Evolutionary conservation across 2,888 invertebrate species (phyloP).

Genomic region (Drosophila maculinotata): DNA sequence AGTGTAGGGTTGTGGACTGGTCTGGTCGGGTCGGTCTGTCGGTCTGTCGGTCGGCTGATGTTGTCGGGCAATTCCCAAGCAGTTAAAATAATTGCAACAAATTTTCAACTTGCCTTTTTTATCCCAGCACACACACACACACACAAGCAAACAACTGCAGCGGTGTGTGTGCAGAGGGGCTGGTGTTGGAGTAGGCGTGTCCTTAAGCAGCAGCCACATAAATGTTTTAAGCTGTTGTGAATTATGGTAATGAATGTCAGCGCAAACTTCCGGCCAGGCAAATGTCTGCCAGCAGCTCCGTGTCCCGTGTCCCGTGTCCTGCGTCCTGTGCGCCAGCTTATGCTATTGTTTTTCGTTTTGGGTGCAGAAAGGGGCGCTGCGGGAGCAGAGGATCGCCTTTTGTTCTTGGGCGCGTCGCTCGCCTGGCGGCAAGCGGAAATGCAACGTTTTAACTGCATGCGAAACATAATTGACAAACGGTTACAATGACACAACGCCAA

Average conservation of each 20-base stretch:
- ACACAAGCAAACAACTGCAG: not conserved
- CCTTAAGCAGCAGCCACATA: conserved; percentile 68
- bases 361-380: fast-evolving
- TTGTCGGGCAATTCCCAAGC: conserved; percentile 60
- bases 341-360: conserved; percentile 28
- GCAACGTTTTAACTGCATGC: conserved; percentile 67
- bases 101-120: conserved; percentile 69
- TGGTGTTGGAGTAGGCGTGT: conserved; percentile 26
- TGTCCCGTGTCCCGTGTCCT: conserved; percentile 1
- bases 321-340: conserved; percentile 21
- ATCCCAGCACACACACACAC: conserved; percentile 23
- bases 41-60: conserved; percentile 5
- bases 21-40: not conserved
- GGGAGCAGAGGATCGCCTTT: conserved; percentile 11
- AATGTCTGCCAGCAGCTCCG: conserved; percentile 24
- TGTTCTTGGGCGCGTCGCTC: conserved; percentile 35
- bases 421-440: conserved; percentile 55
- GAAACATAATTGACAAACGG: conserved; percentile 74
- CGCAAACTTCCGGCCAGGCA: conserved; percentile 67
- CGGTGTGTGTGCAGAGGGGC: not conserved
- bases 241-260: conserved; percentile 80
- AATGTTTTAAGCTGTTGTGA: conserved; percentile 79
- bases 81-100: conserved; percentile 74
- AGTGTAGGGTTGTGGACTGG: not conserved
- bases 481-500: conserved; percentile 40